Percentiles rank a stretch among this genome's conserved stretches.
phyloP scores from a whole-genome alignment of 2,797 vertebrate species.

The Lophotriccus pileatus region DNA sequence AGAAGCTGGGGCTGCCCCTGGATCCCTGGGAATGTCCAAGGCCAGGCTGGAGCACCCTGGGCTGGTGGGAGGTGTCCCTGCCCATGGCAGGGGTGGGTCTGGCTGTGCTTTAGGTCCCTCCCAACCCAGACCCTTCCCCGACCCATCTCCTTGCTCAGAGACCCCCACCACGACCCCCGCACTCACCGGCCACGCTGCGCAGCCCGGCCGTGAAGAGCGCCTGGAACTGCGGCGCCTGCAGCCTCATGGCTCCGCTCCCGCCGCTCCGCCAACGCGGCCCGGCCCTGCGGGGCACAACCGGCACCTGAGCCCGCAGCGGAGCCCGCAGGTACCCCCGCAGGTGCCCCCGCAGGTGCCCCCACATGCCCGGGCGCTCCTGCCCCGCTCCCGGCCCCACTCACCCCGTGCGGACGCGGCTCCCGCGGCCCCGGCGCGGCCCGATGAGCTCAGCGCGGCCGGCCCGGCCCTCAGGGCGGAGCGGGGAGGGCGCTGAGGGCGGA shows the following conservation, averaged over 20 bases:
- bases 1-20: not conserved
- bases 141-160: not conserved
- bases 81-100: accelerated
- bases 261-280: not conserved
- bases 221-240: constrained; percentile 87
- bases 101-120: accelerated
- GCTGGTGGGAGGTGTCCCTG: accelerated
- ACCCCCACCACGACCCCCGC: too few relatives aligned
- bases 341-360: too few relatives aligned
- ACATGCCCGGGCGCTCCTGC: not conserved
- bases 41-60: not conserved
- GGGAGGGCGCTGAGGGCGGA: too few relatives aligned
- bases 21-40: not conserved
- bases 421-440: too few relatives aligned
- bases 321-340: not conserved
- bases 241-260: constrained; percentile 80
- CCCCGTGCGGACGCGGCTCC: not conserved
- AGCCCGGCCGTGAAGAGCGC: constrained; percentile 89
- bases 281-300: not conserved
- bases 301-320: constrained; percentile 60
- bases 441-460: too few relatives aligned
- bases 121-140: not conserved
- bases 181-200: constrained; percentile 85
- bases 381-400: not conserved
- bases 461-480: too few relatives aligned